Percentiles rank a stretch among this genome's conserved stretches.
phyloP scores from a whole-genome alignment of 2,888 invertebrate genomes.

The Gisinianus flammeolus region DNA sequence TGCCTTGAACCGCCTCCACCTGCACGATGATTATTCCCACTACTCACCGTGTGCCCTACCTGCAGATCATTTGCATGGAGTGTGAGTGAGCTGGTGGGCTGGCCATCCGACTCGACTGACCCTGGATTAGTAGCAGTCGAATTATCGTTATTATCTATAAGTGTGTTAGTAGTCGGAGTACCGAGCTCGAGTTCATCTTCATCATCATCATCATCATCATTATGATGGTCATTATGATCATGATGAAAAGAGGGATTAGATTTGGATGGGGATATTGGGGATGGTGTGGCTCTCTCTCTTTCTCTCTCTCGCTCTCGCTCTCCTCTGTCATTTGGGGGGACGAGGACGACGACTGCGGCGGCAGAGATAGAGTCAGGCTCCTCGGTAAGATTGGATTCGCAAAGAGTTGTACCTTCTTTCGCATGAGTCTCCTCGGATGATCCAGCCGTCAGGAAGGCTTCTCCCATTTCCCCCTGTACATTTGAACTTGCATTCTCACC shows the following conservation, averaged over 20 bases:
- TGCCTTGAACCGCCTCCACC: background rate
- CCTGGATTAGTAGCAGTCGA: background rate
- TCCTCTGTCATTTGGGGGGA: background rate
- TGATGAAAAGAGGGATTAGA: no score
- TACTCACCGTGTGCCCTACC: background rate
- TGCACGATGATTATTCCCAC: background rate
- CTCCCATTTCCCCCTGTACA: conserved; percentile 12
- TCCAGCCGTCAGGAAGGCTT: conserved; percentile 9
- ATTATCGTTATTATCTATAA: no score
- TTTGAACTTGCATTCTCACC: conserved; percentile 14
- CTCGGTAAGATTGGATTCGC: no score
- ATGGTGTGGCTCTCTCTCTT: background rate
- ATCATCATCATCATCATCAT: background rate
- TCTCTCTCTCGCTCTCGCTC: background rate
- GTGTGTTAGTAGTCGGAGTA: background rate
- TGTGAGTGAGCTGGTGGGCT: no score
- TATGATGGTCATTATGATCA: no score
- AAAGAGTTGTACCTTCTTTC: no score
- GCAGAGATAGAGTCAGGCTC: no score
- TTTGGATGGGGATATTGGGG: background rate
- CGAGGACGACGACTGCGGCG: background rate
- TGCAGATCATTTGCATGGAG: background rate
- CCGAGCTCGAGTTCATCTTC: background rate
- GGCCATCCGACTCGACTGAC: no score
- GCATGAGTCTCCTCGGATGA: no score